These are phyloP conservation scores for Leucophenga montana DNA, from an alignment of 2,888 invertebrate genomes.

Conservation along the genomic window DNA sequence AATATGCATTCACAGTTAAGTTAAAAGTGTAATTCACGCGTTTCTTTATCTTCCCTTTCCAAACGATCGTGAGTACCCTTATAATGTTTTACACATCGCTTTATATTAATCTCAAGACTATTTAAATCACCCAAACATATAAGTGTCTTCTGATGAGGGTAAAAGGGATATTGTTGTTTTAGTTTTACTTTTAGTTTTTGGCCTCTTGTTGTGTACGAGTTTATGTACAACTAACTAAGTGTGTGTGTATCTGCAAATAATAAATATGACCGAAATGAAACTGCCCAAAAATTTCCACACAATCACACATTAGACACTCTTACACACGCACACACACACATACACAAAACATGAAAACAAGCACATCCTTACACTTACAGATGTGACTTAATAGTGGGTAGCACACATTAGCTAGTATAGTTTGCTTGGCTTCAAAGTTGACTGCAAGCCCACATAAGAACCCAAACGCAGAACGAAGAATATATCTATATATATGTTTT, in stretches of 20 bases:
- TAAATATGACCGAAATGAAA: constrained; percentile 71
- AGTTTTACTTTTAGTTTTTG: constrained; percentile 31
- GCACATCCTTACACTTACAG: constrained; percentile 35
- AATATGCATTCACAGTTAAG: no score
- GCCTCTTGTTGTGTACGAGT: constrained; percentile 50
- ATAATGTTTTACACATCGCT: no score
- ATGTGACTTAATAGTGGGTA: not conserved
- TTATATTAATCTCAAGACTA: not conserved
- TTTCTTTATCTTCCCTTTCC: no score
- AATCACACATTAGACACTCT: constrained; percentile 60
- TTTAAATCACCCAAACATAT: constrained; percentile 42
- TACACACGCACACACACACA: constrained; percentile 35
- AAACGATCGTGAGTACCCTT: no score
- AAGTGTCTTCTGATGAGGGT: constrained; percentile 62
- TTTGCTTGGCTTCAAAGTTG: constrained; percentile 64
- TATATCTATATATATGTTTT: constrained; percentile 30
- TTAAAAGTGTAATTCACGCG: no score
- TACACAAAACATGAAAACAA: constrained; percentile 38
- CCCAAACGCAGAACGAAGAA: not conserved
- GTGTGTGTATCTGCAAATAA: constrained; percentile 63
- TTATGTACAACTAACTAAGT: constrained; percentile 38
- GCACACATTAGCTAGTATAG: constrained; percentile 60
- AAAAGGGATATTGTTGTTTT: constrained; percentile 44
- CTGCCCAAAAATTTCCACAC: constrained; percentile 68
- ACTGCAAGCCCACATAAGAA: constrained; percentile 68